Percentiles rank a stretch among this genome's conserved stretches.
These are phyloP conservation scores for Monomorium pharaonis DNA, from an alignment of 1,140 invertebrate genomes.

Conservation along the genomic window DNA sequence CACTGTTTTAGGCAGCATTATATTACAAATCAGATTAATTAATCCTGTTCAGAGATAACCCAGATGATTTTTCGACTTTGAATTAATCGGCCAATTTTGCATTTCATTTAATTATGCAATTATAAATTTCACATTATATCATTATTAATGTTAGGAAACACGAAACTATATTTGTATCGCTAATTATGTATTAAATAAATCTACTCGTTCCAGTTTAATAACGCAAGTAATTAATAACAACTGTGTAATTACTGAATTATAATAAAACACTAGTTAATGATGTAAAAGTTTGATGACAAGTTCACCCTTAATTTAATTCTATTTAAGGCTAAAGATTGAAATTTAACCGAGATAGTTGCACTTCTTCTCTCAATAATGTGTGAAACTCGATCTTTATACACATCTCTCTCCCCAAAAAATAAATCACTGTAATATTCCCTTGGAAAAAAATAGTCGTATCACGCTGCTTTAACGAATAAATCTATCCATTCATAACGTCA, in stretches of 20 bases:
- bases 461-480: not conserved
- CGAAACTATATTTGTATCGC: not conserved
- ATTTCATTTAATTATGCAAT: not conserved
- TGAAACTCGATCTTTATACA: not conserved
- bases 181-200: not conserved
- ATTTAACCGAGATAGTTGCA: not conserved
- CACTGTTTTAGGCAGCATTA: no score
- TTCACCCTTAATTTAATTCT: not conserved
- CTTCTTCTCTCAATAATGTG: not conserved
- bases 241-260: not conserved
- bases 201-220: not conserved
- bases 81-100: no score
- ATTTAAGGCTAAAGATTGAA: not conserved
- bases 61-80: no score
- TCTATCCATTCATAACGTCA: not conserved
- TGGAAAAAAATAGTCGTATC: slow-evolving; percentile 5
- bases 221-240: not conserved
- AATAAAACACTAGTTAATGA: not conserved
- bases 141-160: not conserved
- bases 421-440: not conserved
- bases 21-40: no score
- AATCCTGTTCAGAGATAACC: no score
- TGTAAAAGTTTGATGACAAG: not conserved
- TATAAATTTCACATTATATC: not conserved
- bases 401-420: not conserved